Conservation (phyloP, 2,888 invertebrate species). For the Nasonovia ribisnigri region DNA sequence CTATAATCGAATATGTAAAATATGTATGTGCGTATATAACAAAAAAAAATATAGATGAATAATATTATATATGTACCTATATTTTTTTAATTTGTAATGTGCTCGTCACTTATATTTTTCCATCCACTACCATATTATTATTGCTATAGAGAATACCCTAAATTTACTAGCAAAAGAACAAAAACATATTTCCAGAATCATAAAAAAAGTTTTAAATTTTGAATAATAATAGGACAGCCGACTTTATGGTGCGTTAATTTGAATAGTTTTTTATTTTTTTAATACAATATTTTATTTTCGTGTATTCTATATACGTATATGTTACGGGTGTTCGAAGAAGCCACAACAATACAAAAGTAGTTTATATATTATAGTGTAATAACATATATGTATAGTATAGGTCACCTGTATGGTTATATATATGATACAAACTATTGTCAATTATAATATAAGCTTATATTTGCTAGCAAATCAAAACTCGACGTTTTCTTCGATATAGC, state of each 20-base stretch:
- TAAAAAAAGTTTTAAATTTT: not conserved
- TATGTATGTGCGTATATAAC: not conserved
- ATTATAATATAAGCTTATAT: not conserved
- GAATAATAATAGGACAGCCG: not conserved
- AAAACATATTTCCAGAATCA: not conserved
- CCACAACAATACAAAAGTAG: not conserved
- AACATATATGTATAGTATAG: not conserved
- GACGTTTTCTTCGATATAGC: not conserved
- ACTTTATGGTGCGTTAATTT: slow-evolving; percentile 5
- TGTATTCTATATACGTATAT: too few relatives aligned
- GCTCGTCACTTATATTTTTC: not conserved
- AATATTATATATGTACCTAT: not conserved
- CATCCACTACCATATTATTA: not conserved
- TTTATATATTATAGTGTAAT: not conserved
- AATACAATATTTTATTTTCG: not conserved
- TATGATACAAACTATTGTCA: not conserved
- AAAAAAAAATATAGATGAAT: not conserved
- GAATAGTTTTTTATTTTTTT: too few relatives aligned
- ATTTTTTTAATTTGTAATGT: not conserved
- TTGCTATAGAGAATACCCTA: not conserved
- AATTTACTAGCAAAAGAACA: not conserved
- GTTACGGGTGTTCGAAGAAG: not conserved
- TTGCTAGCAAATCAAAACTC: not conserved
- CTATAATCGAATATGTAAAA: not conserved
- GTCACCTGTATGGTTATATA: not conserved